Evolutionary conservation across 2,888 invertebrate genomes (phyloP), one percentile per base, ranked within the genome.

Genomic region (Brachynemurus nebulosus): DNA sequence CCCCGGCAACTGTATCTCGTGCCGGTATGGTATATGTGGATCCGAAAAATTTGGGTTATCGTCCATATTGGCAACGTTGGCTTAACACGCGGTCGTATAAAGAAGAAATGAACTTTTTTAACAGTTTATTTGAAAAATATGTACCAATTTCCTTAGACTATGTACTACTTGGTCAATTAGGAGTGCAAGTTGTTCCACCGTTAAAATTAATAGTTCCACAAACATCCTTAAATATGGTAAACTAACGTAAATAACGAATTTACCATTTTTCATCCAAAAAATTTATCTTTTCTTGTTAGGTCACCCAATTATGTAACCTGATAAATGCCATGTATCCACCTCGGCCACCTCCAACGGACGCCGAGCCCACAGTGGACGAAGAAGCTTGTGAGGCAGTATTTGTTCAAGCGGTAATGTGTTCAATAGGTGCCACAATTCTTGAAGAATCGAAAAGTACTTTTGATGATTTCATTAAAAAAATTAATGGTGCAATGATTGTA

Each of bases 1-100:
- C 92, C 0, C 93, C 93, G 0, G 91, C 92, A 1, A 92, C 90
- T 0, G 88, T 93, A 3, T 91, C 91, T 0, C 71, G 92, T 44
- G 90, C 90, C 7, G 92, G 91, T 23, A 91, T 93, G 90, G 90
- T 93, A 8, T 93, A 80, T 56, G 89, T 93, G 0, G 91, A 92
- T 57, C 90, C 92, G 0, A 90, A 90, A 65, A 89, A 89, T 63
- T 69, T 93, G 48, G 86, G 90, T 0, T 89, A 80, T 56, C 71
- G 76, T 46, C 91, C 92, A 0, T 91, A 76, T 63, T 91, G 92
- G 89, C 72, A 84, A 45, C 76, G 82, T 54, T 93, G 91, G 90
- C 63, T 83, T 4, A 65, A 66, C 46, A 57, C 70, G 1, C 68
- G 77, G 30, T 69, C 66, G 47, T 73, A 70, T 55, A 56, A 58